These are phyloP conservation scores for Odontamblyopus rebecca DNA, from an alignment of 2,797 vertebrate genomes.

Conservation along the genomic window DNA sequence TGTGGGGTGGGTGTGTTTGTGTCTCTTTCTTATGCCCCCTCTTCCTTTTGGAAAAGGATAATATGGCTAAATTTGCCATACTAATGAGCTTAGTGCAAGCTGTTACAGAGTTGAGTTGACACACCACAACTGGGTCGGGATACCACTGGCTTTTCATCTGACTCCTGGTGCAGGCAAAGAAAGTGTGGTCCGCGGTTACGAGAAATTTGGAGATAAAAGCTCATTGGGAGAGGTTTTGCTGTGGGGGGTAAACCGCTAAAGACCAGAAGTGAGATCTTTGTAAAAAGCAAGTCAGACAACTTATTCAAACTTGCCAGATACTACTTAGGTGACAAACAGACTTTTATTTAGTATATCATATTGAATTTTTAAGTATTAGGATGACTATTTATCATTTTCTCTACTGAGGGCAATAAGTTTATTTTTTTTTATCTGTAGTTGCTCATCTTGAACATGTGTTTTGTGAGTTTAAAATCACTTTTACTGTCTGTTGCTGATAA, in stretches of 20 bases:
- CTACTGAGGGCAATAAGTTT: slow-evolving; percentile 4
- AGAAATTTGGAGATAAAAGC: slow-evolving; percentile 69
- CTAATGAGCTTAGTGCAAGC: slow-evolving; percentile 85
- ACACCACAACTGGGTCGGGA: slow-evolving; percentile 41
- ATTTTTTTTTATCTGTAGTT: slow-evolving; percentile 25
- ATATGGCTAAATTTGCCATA: slow-evolving; percentile 82
- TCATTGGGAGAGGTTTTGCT: slow-evolving; percentile 47
- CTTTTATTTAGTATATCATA: no score
- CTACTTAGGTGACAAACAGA: no score
- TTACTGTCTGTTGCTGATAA: slow-evolving; percentile 59
- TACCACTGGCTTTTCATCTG: slow-evolving; percentile 67
- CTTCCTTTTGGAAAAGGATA: slow-evolving; percentile 76
- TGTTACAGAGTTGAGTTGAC: slow-evolving; percentile 77
- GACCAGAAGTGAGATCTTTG: slow-evolving; percentile 17
- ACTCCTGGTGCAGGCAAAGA: slow-evolving; percentile 62
- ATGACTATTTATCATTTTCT: neutral
- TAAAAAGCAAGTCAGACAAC: slow-evolving; percentile 40
- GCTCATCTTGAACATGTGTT: slow-evolving; percentile 67
- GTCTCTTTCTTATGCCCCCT: slow-evolving; percentile 59
- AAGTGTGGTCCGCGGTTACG: slow-evolving; percentile 60
- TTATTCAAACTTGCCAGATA: slow-evolving; percentile 55
- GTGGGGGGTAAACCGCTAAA: slow-evolving; percentile 40
- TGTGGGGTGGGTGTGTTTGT: slow-evolving; percentile 70
- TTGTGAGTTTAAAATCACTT: slow-evolving; percentile 46
- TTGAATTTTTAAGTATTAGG: neutral